A percentile compares a stretch with the other conserved stretches of the same genome.
These are phyloP conservation scores for Trypoxylon attenuatum DNA, from an alignment of 2,888 invertebrate genomes.

Conservation along the genomic window DNA sequence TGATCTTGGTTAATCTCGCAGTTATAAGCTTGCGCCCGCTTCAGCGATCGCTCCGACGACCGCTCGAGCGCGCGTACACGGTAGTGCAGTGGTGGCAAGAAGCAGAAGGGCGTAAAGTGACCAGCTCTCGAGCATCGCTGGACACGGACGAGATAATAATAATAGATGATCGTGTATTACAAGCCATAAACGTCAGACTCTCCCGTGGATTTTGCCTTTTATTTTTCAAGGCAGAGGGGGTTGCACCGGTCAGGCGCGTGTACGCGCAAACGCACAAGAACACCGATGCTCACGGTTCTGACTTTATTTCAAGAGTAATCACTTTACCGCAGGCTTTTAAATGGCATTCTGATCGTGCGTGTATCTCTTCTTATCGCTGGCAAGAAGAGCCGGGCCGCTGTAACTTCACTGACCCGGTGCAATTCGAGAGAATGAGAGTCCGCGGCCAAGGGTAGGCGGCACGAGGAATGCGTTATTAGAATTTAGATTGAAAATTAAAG, in stretches of 20 bases:
- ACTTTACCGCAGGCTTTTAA: constrained; percentile 51
- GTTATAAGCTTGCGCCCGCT: too few species aligned
- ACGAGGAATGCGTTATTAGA: constrained; percentile 42
- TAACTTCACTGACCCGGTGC: constrained; percentile 45
- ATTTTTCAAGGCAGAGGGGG: constrained; percentile 49
- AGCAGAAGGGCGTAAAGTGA: constrained; percentile 20
- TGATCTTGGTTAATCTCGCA: too few species aligned
- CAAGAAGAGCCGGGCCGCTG: constrained; percentile 40
- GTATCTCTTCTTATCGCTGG: constrained; percentile 48
- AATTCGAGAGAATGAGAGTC: constrained; percentile 29
- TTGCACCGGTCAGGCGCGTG: constrained; percentile 12
- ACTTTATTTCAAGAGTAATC: constrained; percentile 35
- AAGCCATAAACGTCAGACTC: constrained; percentile 56
- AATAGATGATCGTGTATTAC: constrained; percentile 58
- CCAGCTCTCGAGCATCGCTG: constrained; percentile 39
- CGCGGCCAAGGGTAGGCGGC: constrained; percentile 21
- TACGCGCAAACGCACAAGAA: not conserved
- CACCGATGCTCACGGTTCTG: constrained; percentile 2
- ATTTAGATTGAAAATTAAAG: constrained; percentile 56
- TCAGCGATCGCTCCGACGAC: too few species aligned
- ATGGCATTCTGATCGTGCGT: constrained; percentile 54
- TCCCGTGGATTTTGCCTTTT: constrained; percentile 32
- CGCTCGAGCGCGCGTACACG: too few species aligned
- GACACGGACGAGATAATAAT: constrained; percentile 57
- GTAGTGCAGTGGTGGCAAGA: not conserved